Conservation (phyloP, 2,113 vertebrate species). For the Riparia riparia region DNA sequence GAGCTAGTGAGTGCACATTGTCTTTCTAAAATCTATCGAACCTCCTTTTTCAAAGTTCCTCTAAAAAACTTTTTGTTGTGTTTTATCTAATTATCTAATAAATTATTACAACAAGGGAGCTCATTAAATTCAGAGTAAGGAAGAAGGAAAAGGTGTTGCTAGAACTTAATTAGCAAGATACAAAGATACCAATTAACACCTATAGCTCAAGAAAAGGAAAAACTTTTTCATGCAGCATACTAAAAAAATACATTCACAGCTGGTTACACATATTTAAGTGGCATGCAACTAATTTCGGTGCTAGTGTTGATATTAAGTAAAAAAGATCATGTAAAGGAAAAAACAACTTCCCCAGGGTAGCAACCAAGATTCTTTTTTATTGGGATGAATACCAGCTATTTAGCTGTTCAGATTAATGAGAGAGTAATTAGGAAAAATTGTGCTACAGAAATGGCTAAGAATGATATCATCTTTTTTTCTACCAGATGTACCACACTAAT, state of each 20-base stretch:
- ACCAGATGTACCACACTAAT: neutral
- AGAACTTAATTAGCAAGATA: slow-evolving; percentile 85
- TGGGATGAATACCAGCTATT: slow-evolving; percentile 7
- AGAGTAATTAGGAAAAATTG: slow-evolving; percentile 14
- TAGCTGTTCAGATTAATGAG: slow-evolving; percentile 50
- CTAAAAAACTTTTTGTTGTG: slow-evolving; percentile 47
- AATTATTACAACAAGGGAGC: slow-evolving; percentile 78
- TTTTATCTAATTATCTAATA: slow-evolving; percentile 80
- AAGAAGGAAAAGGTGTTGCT: slow-evolving; percentile 81
- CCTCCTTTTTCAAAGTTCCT: slow-evolving; percentile 19
- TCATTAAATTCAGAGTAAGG: slow-evolving; percentile 80
- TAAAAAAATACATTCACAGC: slow-evolving; percentile 78
- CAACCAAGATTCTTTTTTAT: slow-evolving; percentile 22
- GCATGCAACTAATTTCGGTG: slow-evolving; percentile 58
- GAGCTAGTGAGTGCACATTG: neutral
- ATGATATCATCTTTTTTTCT: slow-evolving; percentile 7
- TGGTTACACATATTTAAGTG: slow-evolving; percentile 74
- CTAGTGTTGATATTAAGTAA: slow-evolving; percentile 63
- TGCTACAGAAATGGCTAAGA: slow-evolving; percentile 20
- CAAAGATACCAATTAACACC: slow-evolving; percentile 89
- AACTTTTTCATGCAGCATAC: slow-evolving; percentile 43
- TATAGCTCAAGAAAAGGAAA: slow-evolving; percentile 69
- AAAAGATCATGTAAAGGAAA: slow-evolving; percentile 23
- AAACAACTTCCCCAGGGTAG: neutral
- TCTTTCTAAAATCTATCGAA: slow-evolving; percentile 31